These are phyloP conservation scores for Trachelus stipa DNA, from an alignment of 2,888 invertebrate genomes.

Conservation along the genomic window DNA sequence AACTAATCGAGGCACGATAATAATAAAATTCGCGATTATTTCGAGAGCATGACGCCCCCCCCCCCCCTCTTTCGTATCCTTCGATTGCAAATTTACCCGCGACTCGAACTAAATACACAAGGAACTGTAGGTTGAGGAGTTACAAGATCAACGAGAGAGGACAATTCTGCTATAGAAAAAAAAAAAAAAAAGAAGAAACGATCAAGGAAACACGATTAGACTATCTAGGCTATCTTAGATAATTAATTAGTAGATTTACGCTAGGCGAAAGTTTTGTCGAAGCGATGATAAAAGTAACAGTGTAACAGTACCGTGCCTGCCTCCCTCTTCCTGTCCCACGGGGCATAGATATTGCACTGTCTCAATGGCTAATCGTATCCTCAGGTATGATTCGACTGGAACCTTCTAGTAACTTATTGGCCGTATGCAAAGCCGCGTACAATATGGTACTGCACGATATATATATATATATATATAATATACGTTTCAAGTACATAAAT, in stretches of 20 bases:
- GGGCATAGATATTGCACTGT: constrained; percentile 48
- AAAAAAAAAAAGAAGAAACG: constrained; percentile 9
- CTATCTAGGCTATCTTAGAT: constrained; percentile 18
- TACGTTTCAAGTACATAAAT: background rate
- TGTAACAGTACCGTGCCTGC: too few relatives aligned
- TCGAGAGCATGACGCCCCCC: too few relatives aligned
- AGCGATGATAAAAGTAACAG: background rate
- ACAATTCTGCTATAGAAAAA: too few relatives aligned
- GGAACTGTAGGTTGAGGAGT: constrained; percentile 14
- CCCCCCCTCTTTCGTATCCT: too few relatives aligned
- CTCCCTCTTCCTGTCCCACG: constrained; percentile 4
- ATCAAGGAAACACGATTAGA: constrained; percentile 10
- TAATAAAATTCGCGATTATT: too few relatives aligned
- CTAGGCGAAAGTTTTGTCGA: background rate
- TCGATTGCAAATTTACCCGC: background rate
- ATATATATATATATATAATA: background rate
- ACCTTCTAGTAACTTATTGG: constrained; percentile 33
- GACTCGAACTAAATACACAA: constrained; percentile 32
- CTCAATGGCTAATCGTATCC: constrained; percentile 45
- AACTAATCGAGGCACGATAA: too few relatives aligned
- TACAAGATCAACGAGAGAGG: constrained; percentile 20
- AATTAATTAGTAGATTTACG: background rate
- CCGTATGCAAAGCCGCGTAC: background rate
- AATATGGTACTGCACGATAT: too few relatives aligned
- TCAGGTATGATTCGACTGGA: constrained; percentile 39